Base-by-base conservation (phyloP, 2,888 invertebrate species). In the Dyspetes luteomarginatus region DNA sequence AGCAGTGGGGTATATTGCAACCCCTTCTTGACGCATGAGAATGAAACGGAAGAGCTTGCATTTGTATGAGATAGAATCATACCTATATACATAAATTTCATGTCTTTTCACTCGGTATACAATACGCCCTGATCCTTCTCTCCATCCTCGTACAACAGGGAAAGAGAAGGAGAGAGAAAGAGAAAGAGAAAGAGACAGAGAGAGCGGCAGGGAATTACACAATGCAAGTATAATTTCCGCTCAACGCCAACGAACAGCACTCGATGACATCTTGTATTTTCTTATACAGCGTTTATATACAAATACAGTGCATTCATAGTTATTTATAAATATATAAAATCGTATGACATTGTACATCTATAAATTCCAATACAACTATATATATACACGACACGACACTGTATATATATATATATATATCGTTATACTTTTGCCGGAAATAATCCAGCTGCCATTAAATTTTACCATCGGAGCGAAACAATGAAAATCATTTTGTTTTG, bases 171-270 rank as follows among this genome's bases (percentile, higher is more conserved):
- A 58, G 43, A 15, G 36, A 26, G 30, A 68, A 58, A 30, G n/a
- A 36, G 62, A 60, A 22, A 22, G 48, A n/a, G 36, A 64, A 2
- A 24, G 22, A 15, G 75, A 64, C 30, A 30, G 28, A 67, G 64
- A 50, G 19, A 48, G 45, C 9, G 41, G 26, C 22, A 58, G 82
- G 56, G 79, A 68, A 78, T 73, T 69, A 56, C 17, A 74, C 69
- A 74, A 69, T 69, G 78, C 73, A 48, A 19, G 64, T 78, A 55
- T 78, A 78, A 78, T 73, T 73, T 73, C 78, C 78, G 78, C 48
- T 73, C 67, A 55, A 78, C 68, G 62, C 67, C 62, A 67, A 52
- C 67, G 48, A n/a, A 67, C 52, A 36, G 36, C 36, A 15, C 36
- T 52, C 22, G 72, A 22, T 30, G 41, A 36, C 62, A 28, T 52